These are phyloP conservation scores for Tenthredo scrophulariae DNA, from an alignment of 2,888 invertebrate species.

Conservation along the genomic window DNA sequence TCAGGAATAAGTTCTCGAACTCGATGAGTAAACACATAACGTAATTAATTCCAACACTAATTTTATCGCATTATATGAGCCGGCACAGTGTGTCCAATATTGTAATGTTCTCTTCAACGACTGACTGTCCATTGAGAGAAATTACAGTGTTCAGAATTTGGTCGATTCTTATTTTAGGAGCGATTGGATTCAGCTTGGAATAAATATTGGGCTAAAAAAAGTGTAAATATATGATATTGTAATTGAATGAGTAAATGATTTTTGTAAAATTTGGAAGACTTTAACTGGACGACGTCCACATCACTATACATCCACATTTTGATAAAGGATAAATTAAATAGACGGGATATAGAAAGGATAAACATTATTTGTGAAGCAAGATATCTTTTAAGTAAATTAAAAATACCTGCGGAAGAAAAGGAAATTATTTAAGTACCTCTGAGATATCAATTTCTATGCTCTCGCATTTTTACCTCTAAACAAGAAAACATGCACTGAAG, in stretches of 20 bases:
- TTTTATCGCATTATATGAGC: neutral
- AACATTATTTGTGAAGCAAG: neutral
- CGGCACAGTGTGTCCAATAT: slow-evolving; percentile 6
- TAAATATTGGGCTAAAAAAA: slow-evolving; percentile 28
- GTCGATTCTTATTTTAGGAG: neutral
- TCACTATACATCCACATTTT: neutral
- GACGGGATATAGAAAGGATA: slow-evolving; percentile 1
- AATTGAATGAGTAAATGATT: slow-evolving; percentile 37
- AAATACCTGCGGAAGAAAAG: neutral
- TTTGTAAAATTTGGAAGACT: slow-evolving; percentile 20
- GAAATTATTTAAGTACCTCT: neutral
- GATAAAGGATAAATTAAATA: neutral
- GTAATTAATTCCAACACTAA: neutral
- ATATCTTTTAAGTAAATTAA: neutral
- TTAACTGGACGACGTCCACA: neutral
- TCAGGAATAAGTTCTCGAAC: neutral
- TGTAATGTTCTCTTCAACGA: neutral
- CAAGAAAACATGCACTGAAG: slow-evolving; percentile 3
- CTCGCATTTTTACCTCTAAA: neutral
- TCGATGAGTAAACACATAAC: neutral
- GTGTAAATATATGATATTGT: slow-evolving; percentile 31
- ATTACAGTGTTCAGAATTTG: slow-evolving; percentile 7
- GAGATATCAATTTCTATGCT: neutral
- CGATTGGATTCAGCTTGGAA: slow-evolving; percentile 19
- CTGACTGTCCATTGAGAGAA: slow-evolving; percentile 1